phyloP scores from a whole-genome alignment of 2,113 vertebrate species.

The Pipra filicauda region DNA sequence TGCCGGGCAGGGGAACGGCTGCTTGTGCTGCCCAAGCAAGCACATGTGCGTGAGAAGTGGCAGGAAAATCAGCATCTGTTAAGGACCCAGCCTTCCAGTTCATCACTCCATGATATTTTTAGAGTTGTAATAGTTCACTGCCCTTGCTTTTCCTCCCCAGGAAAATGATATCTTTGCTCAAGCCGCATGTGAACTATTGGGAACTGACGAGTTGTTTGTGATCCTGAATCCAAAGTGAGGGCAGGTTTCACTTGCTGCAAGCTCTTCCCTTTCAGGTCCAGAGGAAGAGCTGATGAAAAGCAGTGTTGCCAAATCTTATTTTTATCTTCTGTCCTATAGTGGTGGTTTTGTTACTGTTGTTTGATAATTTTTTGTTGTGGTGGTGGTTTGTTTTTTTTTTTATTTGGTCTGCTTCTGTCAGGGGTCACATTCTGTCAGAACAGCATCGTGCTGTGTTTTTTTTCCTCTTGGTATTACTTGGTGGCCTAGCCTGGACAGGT shows the following conservation, averaged over 20 bases:
- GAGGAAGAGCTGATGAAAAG: neutral
- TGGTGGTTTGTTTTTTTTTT: neutral
- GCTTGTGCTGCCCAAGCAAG: neutral
- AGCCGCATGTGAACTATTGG: neutral
- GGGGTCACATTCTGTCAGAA: neutral
- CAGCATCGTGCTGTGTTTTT: neutral
- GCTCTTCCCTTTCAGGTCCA: neutral
- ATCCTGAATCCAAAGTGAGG: neutral
- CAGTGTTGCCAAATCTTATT: neutral
- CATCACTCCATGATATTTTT: fast-evolving
- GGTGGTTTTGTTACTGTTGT: neutral
- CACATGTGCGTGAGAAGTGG: neutral
- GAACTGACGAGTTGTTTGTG: neutral
- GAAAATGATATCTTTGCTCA: neutral
- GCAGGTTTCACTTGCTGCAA: neutral
- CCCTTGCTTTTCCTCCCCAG: neutral
- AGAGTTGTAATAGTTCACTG: neutral
- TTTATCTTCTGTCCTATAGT: neutral
- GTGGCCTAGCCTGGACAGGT: neutral
- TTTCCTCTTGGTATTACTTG: neutral
- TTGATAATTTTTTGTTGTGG: neutral
- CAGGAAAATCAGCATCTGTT: neutral
- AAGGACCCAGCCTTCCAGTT: neutral
- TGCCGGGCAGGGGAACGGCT: neutral
- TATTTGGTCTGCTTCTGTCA: neutral